Evolutionary conservation across 2,888 invertebrate species (phyloP).

Genomic region (Ashinkailepas kermadecensis): DNA sequence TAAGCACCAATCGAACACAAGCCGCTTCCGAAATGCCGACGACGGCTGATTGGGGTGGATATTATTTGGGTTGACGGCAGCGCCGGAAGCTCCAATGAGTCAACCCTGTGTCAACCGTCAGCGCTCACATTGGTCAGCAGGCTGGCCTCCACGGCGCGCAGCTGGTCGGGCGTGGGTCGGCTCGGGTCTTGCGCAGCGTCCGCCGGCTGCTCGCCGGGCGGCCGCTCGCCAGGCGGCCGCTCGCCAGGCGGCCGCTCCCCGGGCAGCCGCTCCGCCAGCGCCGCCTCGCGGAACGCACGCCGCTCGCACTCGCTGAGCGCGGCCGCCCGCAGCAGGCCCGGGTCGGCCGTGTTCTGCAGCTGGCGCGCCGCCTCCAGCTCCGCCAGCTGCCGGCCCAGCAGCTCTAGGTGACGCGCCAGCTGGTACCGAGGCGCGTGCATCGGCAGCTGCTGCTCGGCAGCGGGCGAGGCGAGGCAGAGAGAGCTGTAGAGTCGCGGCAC

Average conservation of each 20-base stretch:
- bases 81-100: no score
- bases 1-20: no score
- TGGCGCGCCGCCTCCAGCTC: neutral
- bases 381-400: neutral
- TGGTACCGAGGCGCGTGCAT: neutral
- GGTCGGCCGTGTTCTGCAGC: neutral
- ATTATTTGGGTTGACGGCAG: no score
- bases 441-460: neutral
- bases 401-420: neutral
- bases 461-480: no score
- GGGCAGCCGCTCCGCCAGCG: neutral
- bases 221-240: neutral
- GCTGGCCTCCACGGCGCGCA: neutral
- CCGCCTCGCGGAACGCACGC: neutral
- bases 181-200: neutral
- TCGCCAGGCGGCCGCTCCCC: neutral
- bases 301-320: neutral
- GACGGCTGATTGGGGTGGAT: no score
- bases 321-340: neutral
- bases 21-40: no score
- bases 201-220: neutral
- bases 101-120: neutral
- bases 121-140: neutral
- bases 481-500: no score
- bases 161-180: neutral